phyloP scores from a whole-genome alignment of 2,888 invertebrate genomes.

The Hecatera dysodea region DNA sequence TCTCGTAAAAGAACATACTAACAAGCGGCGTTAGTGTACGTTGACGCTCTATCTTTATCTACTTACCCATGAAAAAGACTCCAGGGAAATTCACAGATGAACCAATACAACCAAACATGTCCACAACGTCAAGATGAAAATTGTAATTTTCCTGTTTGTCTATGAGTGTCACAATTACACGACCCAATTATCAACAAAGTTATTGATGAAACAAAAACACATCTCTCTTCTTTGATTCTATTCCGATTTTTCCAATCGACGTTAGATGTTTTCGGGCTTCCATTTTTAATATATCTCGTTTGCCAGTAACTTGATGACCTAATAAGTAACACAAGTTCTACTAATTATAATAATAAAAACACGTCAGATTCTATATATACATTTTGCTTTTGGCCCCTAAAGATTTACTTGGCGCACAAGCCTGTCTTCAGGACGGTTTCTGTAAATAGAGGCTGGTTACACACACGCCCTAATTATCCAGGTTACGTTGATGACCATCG shows the following conservation, averaged over 20 bases:
- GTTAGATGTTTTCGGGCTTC: background rate
- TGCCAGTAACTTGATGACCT: too few relatives aligned
- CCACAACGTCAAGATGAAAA: background rate
- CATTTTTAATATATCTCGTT: too few relatives aligned
- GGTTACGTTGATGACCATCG: conserved; percentile 54
- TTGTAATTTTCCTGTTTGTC: background rate
- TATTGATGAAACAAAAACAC: background rate
- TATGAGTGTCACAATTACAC: background rate
- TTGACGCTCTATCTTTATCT: background rate
- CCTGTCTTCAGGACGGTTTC: conserved; percentile 53
- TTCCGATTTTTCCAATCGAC: background rate
- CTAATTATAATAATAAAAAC: too few relatives aligned
- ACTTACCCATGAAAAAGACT: background rate
- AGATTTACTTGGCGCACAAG: conserved; percentile 66
- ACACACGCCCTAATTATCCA: conserved; percentile 63
- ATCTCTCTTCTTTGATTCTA: too few relatives aligned
- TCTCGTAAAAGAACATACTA: background rate
- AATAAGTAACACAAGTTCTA: too few relatives aligned
- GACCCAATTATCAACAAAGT: background rate
- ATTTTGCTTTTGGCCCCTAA: too few relatives aligned
- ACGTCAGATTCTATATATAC: background rate
- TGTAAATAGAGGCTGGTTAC: conserved; percentile 69
- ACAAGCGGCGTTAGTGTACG: too few relatives aligned
- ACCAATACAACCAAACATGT: background rate
- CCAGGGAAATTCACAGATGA: background rate